Percentiles rank a stretch among this genome's conserved stretches.
phyloP scores from a whole-genome alignment of 2,113 vertebrate genomes.

The Pipra filicauda region DNA sequence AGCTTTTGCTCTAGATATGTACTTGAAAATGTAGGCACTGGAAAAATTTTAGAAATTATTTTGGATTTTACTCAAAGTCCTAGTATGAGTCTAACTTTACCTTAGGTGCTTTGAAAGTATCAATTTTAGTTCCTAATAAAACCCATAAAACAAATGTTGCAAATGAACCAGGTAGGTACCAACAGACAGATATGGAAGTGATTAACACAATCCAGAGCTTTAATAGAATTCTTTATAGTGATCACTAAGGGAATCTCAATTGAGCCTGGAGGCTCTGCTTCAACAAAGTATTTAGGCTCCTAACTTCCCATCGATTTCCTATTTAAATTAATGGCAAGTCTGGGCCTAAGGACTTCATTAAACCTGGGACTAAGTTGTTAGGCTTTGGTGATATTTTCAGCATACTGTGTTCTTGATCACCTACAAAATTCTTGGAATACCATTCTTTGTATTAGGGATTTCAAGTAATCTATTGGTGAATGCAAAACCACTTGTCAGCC shows the following conservation, averaged over 20 bases:
- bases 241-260: conserved; percentile 3
- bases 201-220: neutral
- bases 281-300: conserved; percentile 39
- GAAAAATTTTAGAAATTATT: neutral
- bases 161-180: neutral
- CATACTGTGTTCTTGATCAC: neutral
- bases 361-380: neutral
- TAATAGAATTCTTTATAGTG: neutral
- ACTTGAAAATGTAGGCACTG: neutral
- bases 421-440: neutral
- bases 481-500: neutral
- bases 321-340: conserved; percentile 45
- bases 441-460: neutral
- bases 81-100: neutral
- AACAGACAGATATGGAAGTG: neutral
- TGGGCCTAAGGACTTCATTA: conserved; percentile 28
- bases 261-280: conserved; percentile 10
- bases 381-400: conserved; percentile 2
- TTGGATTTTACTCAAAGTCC: neutral
- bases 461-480: neutral
- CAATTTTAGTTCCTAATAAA: neutral
- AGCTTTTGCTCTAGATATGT: neutral
- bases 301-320: conserved; percentile 28
- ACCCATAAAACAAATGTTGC: neutral
- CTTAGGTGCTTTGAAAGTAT: neutral